phyloP scores from a whole-genome alignment of 2,888 invertebrate species.

The Tetheella fluctuosa region DNA sequence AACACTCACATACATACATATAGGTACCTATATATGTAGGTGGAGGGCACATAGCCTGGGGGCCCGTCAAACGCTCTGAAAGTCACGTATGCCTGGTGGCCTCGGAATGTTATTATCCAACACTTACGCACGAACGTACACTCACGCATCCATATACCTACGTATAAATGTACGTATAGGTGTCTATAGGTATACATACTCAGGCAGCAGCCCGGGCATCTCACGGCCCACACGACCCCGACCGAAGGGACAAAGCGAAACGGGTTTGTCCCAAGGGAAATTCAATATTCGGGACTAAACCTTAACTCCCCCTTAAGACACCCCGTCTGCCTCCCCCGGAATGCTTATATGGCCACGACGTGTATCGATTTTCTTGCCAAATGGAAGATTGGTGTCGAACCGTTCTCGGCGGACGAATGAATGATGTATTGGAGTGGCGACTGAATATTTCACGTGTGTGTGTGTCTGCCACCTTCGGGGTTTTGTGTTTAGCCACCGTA shows the following conservation, averaged over 20 bases:
- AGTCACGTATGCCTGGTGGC: constrained; percentile 78
- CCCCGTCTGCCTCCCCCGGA: constrained; percentile 82
- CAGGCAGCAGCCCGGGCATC: constrained; percentile 75
- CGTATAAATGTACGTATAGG: constrained; percentile 31
- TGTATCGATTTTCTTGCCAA: constrained; percentile 84
- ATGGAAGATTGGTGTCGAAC: constrained; percentile 84
- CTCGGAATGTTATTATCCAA: constrained; percentile 81
- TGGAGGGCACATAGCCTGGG: constrained; percentile 65
- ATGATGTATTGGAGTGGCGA: constrained; percentile 82
- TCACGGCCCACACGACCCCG: constrained; percentile 81
- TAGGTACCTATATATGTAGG: constrained; percentile 46
- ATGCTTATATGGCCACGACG: constrained; percentile 85
- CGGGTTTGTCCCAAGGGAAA: constrained; percentile 85
- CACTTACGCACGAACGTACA: constrained; percentile 75
- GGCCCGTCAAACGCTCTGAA: constrained; percentile 78
- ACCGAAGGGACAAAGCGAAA: constrained; percentile 83
- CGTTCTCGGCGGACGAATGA: constrained; percentile 81
- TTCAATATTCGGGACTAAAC: constrained; percentile 86
- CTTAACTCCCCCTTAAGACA: constrained; percentile 83
- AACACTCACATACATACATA: constrained; percentile 48
- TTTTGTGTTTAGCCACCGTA: constrained; percentile 75
- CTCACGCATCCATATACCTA: constrained; percentile 43
- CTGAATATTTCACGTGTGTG: constrained; percentile 75
- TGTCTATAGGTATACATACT: constrained; percentile 47
- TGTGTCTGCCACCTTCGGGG: constrained; percentile 58